Base-by-base conservation (phyloP, 2,113 vertebrate genomes). In the Entosphenus tridentatus region DNA sequence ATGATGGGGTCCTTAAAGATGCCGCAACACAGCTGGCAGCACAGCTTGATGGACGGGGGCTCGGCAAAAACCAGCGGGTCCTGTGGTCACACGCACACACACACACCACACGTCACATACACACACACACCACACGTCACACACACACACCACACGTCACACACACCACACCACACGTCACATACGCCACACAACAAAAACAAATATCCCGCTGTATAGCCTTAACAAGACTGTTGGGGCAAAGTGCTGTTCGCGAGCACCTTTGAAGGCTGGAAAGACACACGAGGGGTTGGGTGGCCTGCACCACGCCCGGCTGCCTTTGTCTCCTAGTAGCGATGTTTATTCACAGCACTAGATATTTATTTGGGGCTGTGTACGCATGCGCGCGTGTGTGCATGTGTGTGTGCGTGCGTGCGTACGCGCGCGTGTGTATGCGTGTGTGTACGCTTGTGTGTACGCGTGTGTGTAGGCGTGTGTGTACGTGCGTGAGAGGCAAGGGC, bases 1-100 rank as follows among this genome's bases (percentile, higher is more conserved):
- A 98, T 98, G 77, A 98, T 89, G 0, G 93, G 93, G 76, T 98
- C 93, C 78, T 91, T 96, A 75, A 98, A 96, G 57, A 98, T 88
- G 0, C 81, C 85, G 73, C 90, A 96, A 78, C 92, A 98, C 67
- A 98, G 82, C 74, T 96, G 92, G 74, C 93, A 98, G 76, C 92
- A 96, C 68, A 98, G 83, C 75, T 98, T 96, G 55, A 98, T 89
- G 0, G 92, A 96, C 0, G 92, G 93, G 76, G 93, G 93, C 74
- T 98, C 92, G 0, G 93, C 89, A 77, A 98, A 98, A 72, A 98
- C 89, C 80, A 92, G 80, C 0, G 92, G 87, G 76, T 95, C 90
- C 93, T 98, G 39, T 39, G 39, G 39, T 39, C 39, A 39, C 21
- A 39, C 3, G 18, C 18, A 18, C 18, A 18, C 21, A 39, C 21